A percentile compares a stretch with the other conserved stretches of the same genome.
These are phyloP conservation scores for Dreissena polymorpha DNA, from an alignment of 1,140 invertebrate genomes.

Conservation along the genomic window DNA sequence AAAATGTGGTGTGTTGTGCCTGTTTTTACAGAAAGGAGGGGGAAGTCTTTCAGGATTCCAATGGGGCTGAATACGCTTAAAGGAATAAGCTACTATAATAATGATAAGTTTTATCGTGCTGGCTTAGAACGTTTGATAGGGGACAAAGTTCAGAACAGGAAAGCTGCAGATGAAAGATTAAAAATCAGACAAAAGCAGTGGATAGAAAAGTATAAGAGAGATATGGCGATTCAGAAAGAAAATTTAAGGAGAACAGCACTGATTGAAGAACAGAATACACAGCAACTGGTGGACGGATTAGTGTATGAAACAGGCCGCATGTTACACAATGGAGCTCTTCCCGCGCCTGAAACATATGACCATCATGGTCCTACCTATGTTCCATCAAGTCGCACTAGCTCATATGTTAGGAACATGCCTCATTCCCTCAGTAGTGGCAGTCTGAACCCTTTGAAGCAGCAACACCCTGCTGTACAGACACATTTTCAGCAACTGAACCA, in stretches of 20 bases:
- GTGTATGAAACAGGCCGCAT: neutral
- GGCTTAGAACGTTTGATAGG: neutral
- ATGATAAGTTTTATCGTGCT: constrained; percentile 38
- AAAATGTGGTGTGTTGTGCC: constrained; percentile 69
- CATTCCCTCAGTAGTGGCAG: neutral
- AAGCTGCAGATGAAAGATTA: neutral
- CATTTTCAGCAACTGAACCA: neutral
- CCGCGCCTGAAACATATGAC: no score
- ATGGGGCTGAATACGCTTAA: constrained; percentile 66
- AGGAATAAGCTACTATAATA: constrained; percentile 64
- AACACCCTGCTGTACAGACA: neutral
- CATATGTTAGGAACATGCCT: neutral
- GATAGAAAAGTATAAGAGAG: neutral
- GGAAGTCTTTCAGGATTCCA: constrained; percentile 63
- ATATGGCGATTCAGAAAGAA: neutral
- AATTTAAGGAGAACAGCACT: neutral
- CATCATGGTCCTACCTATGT: neutral
- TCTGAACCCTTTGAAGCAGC: neutral
- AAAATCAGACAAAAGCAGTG: neutral
- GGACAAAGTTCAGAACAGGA: neutral
- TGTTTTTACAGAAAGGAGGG: constrained; percentile 61
- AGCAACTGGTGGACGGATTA: neutral
- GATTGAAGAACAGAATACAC: neutral
- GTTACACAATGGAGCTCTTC: neutral
- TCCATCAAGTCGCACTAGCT: neutral